phyloP scores from a whole-genome alignment of 2,113 vertebrate genomes.

The Channa maculata region DNA sequence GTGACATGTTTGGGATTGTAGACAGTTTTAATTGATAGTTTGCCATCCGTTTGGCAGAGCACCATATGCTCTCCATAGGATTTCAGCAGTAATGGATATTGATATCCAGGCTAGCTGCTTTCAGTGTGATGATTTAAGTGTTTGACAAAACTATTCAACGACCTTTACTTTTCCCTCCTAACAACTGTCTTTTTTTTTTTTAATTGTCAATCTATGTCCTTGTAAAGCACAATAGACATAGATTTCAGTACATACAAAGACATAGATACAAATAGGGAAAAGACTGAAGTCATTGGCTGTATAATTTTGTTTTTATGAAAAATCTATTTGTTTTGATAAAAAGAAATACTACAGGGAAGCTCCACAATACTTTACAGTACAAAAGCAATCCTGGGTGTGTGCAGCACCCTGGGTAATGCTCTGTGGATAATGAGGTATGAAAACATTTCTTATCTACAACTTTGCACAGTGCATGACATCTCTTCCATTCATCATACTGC shows the following conservation, averaged over 20 bases:
- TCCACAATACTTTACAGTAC: neutral
- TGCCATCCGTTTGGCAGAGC: slow-evolving; percentile 3
- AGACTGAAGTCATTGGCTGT: neutral
- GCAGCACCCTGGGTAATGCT: neutral
- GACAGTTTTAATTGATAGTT: slow-evolving; percentile 53
- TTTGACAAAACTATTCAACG: neutral
- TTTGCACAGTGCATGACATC: neutral
- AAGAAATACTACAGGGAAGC: neutral
- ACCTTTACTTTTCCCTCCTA: neutral
- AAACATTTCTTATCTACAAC: slow-evolving; percentile 9
- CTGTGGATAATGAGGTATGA: slow-evolving; percentile 3
- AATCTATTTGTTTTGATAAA: neutral
- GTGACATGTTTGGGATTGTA: slow-evolving; percentile 50
- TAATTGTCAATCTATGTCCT: neutral
- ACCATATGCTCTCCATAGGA: slow-evolving; percentile 14
- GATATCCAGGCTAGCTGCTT: slow-evolving; percentile 9
- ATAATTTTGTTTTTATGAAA: no score
- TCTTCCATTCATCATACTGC: slow-evolving; percentile 1
- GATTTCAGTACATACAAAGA: neutral
- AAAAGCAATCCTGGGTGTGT: neutral
- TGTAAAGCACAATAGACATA: neutral
- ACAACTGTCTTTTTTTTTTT: neutral
- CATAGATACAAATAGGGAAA: neutral
- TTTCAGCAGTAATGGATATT: slow-evolving; percentile 30
- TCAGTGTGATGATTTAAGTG: slow-evolving; percentile 25